Base-by-base conservation (phyloP, 2,888 invertebrate genomes). In the Thereva nobilitata region DNA sequence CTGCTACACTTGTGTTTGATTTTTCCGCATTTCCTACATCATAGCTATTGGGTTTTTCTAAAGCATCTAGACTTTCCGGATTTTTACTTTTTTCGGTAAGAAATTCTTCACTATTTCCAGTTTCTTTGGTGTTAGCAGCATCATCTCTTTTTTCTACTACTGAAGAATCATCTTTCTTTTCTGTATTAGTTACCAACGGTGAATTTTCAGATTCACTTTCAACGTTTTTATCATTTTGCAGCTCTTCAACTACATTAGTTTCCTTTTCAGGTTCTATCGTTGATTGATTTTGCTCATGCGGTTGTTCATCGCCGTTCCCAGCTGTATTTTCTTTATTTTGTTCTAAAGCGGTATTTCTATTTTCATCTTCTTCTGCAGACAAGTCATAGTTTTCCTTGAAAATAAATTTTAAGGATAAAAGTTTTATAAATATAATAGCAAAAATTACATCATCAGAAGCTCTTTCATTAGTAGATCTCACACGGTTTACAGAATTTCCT, bases 391-490 rank as follows among this genome's bases (percentile, higher is more conserved):
- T 9, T 35, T 64, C 45, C 41, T 41, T 38, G 44, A 45, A 12
- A 55, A 40, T 10, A 49, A n/a, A 10, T 6, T 9, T 12, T n/a
- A n/a, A n/a, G 2, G n/a, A 49, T 49, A 6, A 10, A 10, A n/a
- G 49, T 47, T 47, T 7, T 49, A 49, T n/a, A 12, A 9, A 47
- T 47, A 10, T 6, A 47, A 52, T 34, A 52, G 35, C 4, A 7
- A 6, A 54, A 54, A 40, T 9, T 54, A 59, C 73, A 64, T 73
- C 74, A 34, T 72, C 72, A 1, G 72, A 70, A 66, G 72, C 40
- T 54, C 50, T 50, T 6, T 10, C 53, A 4, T 41, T 49, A 12
- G 12, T 67, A 12, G 56, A 34, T 12, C 53, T n/a, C 4, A 57
- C 23, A 44, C 41, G 10, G 4, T 45, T 6, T 45, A 42, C 65